Base-by-base conservation (phyloP, 2,113 vertebrate genomes). In the Scalopus aquaticus region DNA sequence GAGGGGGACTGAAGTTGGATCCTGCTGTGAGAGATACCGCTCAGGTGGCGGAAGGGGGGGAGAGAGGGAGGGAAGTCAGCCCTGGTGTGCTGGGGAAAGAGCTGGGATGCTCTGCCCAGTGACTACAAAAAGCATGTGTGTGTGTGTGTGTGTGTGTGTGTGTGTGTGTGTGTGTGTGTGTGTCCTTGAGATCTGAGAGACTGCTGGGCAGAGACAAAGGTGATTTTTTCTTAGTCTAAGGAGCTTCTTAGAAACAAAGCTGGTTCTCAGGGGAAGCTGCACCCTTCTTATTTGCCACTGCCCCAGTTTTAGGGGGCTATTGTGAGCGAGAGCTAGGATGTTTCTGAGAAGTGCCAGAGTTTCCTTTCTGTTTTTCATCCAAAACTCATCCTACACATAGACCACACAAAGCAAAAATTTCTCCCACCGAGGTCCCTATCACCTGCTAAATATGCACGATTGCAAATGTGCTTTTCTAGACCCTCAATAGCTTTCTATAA, bases 321-420 rank as follows among this genome's bases (percentile, higher is more conserved):
- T 26, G 24, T 44, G 64, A 35, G 39, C 49, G 17, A 26, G 28
- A 7, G 4, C 67, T 70, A 67, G 54, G 15, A 73, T 83, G n/a
- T 32, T 37, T 94, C 79, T 67, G 46, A 92, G 54, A 39, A 90
- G 54, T 37, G 20, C 42, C 44, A 10, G 62, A 70, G n/a, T 49
- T 80, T 94, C 65, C 69, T 78, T 64, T 80, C 73, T 65, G 26
- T 37, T 92, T 44, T 91, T 76, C 54, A 89, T 74, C 90, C 92
- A 58, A 87, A 95, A 82, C 12, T 60, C 62, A 81, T 44, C 65
- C 73, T 70, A 78, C 62, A 26, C 60, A 72, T 26, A 79, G 62
- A 72, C 35, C 67, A 72, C 32, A 13, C 37, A 88, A 35, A 64
- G 84, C 39, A 86, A 93, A 74, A 22, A 32, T 44, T 56, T 67